Conservation (phyloP, 2,888 invertebrate genomes). For the Penaeus monodon region DNA sequence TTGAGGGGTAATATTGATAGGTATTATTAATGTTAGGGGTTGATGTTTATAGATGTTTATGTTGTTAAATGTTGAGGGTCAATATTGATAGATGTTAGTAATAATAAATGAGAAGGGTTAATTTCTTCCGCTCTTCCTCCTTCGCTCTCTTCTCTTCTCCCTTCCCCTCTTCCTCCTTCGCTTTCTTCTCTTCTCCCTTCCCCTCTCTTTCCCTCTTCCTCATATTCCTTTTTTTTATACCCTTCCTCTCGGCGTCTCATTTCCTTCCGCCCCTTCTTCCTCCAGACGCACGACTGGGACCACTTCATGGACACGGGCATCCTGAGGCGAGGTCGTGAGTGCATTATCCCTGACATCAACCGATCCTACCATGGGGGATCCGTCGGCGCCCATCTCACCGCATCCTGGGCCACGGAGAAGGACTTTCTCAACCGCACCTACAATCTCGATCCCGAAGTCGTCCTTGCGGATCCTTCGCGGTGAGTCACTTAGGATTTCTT, state of each 20-base stretch:
- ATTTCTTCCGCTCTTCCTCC: too few species aligned
- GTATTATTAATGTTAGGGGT: too few species aligned
- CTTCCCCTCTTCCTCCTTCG: too few species aligned
- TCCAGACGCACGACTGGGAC: constrained; percentile 59
- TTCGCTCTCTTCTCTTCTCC: too few species aligned
- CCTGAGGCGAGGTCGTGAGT: constrained; percentile 32
- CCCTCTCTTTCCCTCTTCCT: too few species aligned
- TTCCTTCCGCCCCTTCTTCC: background rate
- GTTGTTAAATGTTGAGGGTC: too few species aligned
- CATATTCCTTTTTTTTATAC: background rate
- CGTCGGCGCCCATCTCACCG: constrained; percentile 32
- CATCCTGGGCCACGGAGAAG: constrained; percentile 32
- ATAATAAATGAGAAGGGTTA: too few species aligned
- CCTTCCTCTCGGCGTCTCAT: background rate
- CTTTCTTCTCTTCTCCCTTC: too few species aligned
- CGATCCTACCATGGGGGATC: constrained; percentile 49
- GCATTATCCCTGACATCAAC: constrained; percentile 52
- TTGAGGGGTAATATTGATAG: too few species aligned
- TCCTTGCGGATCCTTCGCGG: constrained; percentile 2
- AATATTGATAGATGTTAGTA: too few species aligned
- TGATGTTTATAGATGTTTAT: too few species aligned
- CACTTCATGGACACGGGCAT: constrained; percentile 40
- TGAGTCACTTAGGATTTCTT: background rate
- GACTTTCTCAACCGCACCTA: constrained; percentile 38
- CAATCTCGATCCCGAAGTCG: constrained; percentile 29